Evolutionary conservation across 1,140 invertebrate species (phyloP), one percentile per base, ranked within the genome.

Genomic region (Uloborus diversus): DNA sequence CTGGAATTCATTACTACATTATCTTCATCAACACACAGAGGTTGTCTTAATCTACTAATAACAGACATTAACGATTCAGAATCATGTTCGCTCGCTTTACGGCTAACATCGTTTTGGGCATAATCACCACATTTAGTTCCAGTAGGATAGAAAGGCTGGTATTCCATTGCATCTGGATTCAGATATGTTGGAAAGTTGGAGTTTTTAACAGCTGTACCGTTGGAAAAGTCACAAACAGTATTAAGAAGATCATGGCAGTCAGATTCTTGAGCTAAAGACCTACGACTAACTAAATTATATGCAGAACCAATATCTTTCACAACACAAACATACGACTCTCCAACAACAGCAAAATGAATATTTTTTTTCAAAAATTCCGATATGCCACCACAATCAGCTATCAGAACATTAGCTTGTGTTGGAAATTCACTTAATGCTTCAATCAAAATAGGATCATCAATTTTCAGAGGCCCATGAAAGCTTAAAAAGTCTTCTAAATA

Each of bases 321-420:
- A 20, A 30, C 27, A 20, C 59, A 62, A n/a, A 62, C 23, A 37
- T 20, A 62, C 1, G 23, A 17, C 4, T 62, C 17, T 5, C 28
- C 59, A 20, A 62, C 59, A 37, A 35, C 14, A 17, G 27, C 59
- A 62, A 62, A 62, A 17, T 33, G 1, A 13, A 33, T 35, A 23
- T 62, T 23, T 35, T 62, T 33, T 62, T 62, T 62, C 28, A 62
- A 35, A 62, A 62, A 62, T 20, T 62, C 32, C 23, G n/a, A 30
- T 20, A 62, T 62, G 9, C 59, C 59, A 4, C 59, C 59, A 37
- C 17, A 62, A 9, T 23, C 28, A 37, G 59, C 30, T 35, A 62
- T 62, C 28, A 62, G 14, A 9, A 33, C 23, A 20, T 37, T 62
- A 35, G 30, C 32, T 20, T 62, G 30, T 7, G 30, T 37, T 35